These are phyloP conservation scores for Odocoileus virginianus DNA, from an alignment of 2,113 vertebrate genomes.

Conservation along the genomic window DNA sequence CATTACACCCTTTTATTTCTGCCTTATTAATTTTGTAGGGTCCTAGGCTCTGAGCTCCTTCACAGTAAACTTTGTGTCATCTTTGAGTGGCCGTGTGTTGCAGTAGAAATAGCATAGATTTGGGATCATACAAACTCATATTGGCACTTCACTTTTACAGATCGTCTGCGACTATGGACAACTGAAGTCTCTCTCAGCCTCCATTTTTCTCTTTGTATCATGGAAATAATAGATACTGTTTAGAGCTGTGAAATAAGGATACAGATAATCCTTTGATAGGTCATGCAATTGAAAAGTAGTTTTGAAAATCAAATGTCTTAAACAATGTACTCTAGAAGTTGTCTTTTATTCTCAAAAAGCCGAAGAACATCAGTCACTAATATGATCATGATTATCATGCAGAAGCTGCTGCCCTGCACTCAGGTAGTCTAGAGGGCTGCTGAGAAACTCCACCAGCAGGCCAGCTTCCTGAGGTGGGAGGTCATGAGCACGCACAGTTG, in stretches of 20 bases:
- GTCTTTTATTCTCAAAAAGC: conserved; percentile 30
- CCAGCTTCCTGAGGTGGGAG: background rate
- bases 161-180: background rate
- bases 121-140: background rate
- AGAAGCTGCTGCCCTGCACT: background rate
- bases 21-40: background rate
- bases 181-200: background rate
- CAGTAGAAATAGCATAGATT: background rate
- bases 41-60: background rate
- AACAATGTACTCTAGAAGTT: background rate
- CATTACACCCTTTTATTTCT: background rate
- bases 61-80: background rate
- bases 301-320: conserved; percentile 28
- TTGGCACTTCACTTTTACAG: background rate
- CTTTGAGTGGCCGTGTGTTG: background rate
- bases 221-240: background rate
- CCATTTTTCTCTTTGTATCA: conserved; percentile 9
- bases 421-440: background rate
- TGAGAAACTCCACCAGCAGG: background rate
- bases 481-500: background rate
- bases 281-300: background rate
- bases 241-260: background rate
- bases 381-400: background rate
- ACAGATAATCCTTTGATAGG: background rate
- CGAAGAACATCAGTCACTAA: background rate